Evolutionary conservation across 2,888 invertebrate species (phyloP).

Genomic region (Creontiades dilutus): DNA sequence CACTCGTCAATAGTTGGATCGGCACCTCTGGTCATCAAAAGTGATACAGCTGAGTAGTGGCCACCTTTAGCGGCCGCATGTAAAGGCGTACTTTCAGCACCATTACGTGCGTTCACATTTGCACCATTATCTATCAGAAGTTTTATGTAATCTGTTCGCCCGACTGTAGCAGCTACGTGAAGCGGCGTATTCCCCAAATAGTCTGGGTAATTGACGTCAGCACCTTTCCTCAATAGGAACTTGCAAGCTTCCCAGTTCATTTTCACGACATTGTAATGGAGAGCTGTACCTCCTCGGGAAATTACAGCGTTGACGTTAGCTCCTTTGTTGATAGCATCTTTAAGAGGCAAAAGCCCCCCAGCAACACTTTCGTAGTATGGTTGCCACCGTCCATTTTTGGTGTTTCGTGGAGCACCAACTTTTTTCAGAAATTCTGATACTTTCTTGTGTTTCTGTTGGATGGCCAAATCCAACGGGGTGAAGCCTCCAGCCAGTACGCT

Average conservation of each 20-base stretch:
- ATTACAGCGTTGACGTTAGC: neutral
- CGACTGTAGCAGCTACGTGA: neutral
- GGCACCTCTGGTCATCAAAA: neutral
- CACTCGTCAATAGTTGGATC: neutral
- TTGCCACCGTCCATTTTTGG: neutral
- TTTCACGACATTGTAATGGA: neutral
- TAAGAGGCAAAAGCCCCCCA: neutral
- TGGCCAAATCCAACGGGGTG: constrained; percentile 25
- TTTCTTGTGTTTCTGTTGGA: neutral
- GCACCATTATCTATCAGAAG: constrained; percentile 22
- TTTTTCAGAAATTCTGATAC: neutral
- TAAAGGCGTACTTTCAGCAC: neutral
- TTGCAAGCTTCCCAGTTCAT: neutral
- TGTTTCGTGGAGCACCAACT: neutral
- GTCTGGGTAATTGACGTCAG: neutral
- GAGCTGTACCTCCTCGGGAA: neutral
- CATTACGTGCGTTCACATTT: neutral
- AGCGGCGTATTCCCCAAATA: neutral
- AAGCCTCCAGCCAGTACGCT: neutral
- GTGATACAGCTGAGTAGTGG: neutral
- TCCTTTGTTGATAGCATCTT: neutral
- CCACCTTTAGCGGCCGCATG: neutral
- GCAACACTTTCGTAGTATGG: neutral
- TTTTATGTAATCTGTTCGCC: neutral
- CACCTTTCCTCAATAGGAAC: constrained; percentile 37